These are phyloP conservation scores for Theristus sp. DNA, from an alignment of 2,888 invertebrate genomes.

Conservation along the genomic window DNA sequence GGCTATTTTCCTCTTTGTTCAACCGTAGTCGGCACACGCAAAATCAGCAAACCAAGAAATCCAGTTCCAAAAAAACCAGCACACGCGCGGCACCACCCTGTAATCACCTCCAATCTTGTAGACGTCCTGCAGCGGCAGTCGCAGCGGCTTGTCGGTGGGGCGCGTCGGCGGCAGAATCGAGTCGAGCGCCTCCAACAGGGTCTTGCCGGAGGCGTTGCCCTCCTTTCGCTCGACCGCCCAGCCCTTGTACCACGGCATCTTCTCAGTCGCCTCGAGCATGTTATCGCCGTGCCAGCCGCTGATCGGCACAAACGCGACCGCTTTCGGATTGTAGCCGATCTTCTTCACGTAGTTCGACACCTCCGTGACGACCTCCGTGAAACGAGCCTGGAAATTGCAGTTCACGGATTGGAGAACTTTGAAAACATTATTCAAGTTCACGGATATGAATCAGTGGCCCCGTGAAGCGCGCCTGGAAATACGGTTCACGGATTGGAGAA, in stretches of 20 bases:
- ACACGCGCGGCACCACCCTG: no score
- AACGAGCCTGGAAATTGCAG: slow-evolving; percentile 52
- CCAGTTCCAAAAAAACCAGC: no score
- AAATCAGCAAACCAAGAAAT: no score
- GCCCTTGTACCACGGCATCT: slow-evolving; percentile 92
- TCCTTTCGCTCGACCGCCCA: slow-evolving; percentile 87
- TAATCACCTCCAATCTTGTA: slow-evolving; percentile 91
- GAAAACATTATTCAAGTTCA: background rate
- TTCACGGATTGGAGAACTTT: no score
- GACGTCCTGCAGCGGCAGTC: slow-evolving; percentile 96
- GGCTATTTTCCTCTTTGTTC: no score
- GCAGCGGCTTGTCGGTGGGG: slow-evolving; percentile 89
- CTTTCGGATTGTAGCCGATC: slow-evolving; percentile 94
- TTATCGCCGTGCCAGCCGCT: slow-evolving; percentile 99
- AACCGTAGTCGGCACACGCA: no score
- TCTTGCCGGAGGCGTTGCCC: slow-evolving; percentile 78
- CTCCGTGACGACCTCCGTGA: slow-evolving; percentile 98
- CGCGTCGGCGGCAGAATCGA: slow-evolving; percentile 82
- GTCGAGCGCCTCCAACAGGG: slow-evolving; percentile 87
- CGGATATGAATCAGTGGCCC: no score
- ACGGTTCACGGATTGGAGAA: no score
- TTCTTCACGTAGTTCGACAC: slow-evolving; percentile 96
- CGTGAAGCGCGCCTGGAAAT: no score
- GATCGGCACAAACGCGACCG: slow-evolving; percentile 94
- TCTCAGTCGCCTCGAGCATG: slow-evolving; percentile 85